These are phyloP conservation scores for Sus scrofa DNA, from an alignment of 2,113 vertebrate species.

Conservation along the genomic window DNA sequence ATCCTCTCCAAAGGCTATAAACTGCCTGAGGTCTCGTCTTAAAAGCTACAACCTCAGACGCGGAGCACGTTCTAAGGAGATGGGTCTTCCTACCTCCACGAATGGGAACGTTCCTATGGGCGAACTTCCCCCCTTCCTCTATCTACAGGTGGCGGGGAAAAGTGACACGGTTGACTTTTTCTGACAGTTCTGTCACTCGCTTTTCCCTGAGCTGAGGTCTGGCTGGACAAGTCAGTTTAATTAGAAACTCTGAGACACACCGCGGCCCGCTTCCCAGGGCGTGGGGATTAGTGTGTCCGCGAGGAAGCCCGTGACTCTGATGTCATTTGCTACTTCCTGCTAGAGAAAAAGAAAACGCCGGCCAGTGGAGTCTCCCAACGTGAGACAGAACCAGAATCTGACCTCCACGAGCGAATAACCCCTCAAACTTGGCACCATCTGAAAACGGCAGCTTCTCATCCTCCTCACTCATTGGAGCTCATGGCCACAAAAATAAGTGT, in stretches of 20 bases:
- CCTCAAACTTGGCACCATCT: neutral
- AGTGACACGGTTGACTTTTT: neutral
- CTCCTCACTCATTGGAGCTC: conserved; percentile 44
- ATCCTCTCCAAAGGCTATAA: neutral
- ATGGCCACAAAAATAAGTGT: conserved; percentile 73
- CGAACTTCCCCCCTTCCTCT: neutral
- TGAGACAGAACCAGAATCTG: conserved; percentile 48
- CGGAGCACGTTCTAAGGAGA: neutral
- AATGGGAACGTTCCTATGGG: neutral
- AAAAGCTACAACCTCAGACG: neutral
- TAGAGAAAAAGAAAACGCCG: neutral
- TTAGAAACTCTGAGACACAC: neutral
- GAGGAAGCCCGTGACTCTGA: conserved; percentile 1
- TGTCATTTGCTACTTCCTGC: neutral
- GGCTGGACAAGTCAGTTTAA: conserved; percentile 30
- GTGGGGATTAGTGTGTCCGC: neutral
- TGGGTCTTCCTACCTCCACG: neutral
- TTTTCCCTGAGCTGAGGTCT: neutral
- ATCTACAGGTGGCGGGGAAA: neutral
- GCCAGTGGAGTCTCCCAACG: neutral
- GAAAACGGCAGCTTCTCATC: conserved; percentile 37
- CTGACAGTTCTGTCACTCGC: neutral
- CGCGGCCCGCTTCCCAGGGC: neutral
- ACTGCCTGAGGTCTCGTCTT: neutral
- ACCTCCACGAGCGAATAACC: conserved; percentile 74